A percentile compares a stretch with the other conserved stretches of the same genome.
Conservation (phyloP, 2,888 invertebrate genomes). For the Lissonota sp. region DNA sequence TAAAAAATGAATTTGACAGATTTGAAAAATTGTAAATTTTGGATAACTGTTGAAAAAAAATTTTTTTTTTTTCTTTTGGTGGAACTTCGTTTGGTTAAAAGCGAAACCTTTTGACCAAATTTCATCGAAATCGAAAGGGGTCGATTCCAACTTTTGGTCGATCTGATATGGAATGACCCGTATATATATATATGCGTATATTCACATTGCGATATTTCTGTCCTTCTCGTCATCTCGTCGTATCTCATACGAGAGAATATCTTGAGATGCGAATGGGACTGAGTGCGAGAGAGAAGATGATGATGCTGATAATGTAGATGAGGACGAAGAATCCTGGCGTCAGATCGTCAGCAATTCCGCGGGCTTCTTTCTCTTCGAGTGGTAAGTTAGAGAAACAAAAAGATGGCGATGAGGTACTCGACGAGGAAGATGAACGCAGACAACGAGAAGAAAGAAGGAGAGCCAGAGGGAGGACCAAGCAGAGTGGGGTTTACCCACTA, state of each 20-base stretch:
- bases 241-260: constrained; percentile 22
- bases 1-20: too few species aligned
- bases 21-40: too few species aligned
- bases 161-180: too few species aligned
- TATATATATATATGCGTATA: too few species aligned
- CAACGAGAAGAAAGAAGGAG: constrained; percentile 21
- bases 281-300: constrained; percentile 31
- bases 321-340: constrained; percentile 21
- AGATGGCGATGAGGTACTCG: constrained; percentile 16
- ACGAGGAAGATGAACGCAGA: constrained; percentile 12
- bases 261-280: constrained; percentile 52
- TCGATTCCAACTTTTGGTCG: too few species aligned
- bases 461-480: constrained; percentile 28
- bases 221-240: constrained; percentile 49
- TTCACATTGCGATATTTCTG: constrained; percentile 10
- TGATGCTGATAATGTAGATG: constrained; percentile 36
- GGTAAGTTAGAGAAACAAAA: constrained; percentile 34
- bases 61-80: too few species aligned
- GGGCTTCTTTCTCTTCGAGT: constrained; percentile 13
- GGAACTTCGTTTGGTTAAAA: too few species aligned
- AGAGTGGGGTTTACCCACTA: constrained; percentile 64
- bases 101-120: too few species aligned
- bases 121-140: too few species aligned
- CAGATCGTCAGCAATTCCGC: constrained; percentile 29
- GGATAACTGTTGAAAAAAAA: too few species aligned